Base-by-base conservation (phyloP, 2,113 vertebrate genomes). In the Nestor notabilis region DNA sequence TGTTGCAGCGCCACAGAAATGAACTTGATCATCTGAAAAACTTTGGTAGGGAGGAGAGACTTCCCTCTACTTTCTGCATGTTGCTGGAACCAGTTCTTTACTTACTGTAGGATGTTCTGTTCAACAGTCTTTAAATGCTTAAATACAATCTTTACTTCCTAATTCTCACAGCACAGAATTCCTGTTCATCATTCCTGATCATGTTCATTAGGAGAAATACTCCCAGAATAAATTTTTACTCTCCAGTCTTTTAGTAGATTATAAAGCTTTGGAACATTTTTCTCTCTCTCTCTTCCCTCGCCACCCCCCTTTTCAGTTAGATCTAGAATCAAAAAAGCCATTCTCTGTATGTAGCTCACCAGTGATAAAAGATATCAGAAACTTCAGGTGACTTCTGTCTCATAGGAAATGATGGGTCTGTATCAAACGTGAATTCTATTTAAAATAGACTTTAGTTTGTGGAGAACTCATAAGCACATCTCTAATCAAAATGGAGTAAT, bases 401-500 rank as follows among this genome's bases (percentile, higher is more conserved):
- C 77, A 35, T 12, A 80, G 79, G 63, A 83, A 92, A 61, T 70
- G 72, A 83, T 27, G 60, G 35, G 64, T 89, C 55, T 64, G 24
- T 60, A 79, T 84, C 44, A 81, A 60, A 94, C 89, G 52, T 52
- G 52, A 89, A 56, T 85, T 78, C 31, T 83, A 5, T 82, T 89
- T 52, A 52, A 92, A 93, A 81, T 53, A 49, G 72, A 63, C 86
- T 95, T 92, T 9, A 79, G 53, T 76, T 93, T 37, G 47, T 41
- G 55, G 64, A 87, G 80, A 28, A 78, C 82, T 95, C 88, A 66
- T 41, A 49, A 69, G 55, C 64, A 83, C 64, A 75, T 94, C 75
- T 89, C 79, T 75, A 71, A 87, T 89, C 80, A 92, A 82, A 96
- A 84, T 72, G 83, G 56, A 72, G 65, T 93, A 95, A 93, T 71